Evolutionary conservation across 1,140 invertebrate genomes (phyloP).

Genomic region (Drosophila ananassae): DNA sequence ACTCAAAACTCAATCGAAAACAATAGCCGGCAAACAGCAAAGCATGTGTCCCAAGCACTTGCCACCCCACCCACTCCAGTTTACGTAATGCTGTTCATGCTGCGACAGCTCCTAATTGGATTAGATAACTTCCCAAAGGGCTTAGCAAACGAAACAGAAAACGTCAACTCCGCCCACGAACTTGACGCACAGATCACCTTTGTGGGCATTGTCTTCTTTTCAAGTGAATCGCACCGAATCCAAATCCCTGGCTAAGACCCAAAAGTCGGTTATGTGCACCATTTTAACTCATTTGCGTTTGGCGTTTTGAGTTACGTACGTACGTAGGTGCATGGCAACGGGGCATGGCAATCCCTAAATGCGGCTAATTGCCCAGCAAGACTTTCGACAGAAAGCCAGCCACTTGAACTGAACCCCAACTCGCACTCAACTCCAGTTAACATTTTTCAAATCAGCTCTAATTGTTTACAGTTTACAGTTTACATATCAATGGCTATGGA

Average conservation of each 20-base stretch:
- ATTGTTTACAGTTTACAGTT: conserved; percentile 80
- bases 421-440: conserved; percentile 20
- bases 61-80: conserved; percentile 16
- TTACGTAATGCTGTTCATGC: conserved; percentile 71
- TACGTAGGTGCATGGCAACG: conserved; percentile 54
- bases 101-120: conserved; percentile 76
- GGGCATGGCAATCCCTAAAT: conserved; percentile 45
- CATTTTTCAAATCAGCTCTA: conserved; percentile 72
- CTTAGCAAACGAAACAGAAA: conserved; percentile 44
- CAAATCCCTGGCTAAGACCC: conserved; percentile 45
- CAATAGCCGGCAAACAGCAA: conserved; percentile 34
- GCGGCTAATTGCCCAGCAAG: conserved; percentile 70
- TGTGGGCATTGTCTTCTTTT: conserved; percentile 41
- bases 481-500: conserved; percentile 63
- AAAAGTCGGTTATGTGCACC: conserved; percentile 63
- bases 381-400: conserved; percentile 71
- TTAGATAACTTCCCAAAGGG: conserved; percentile 78
- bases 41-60: conserved; percentile 44
- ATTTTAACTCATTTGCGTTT: conserved; percentile 57
- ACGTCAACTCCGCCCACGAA: conserved; percentile 34
- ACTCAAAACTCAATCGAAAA: conserved; percentile 79
- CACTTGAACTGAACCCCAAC: conserved; percentile 58
- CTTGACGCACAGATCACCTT: conserved; percentile 52
- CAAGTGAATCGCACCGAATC: conserved; percentile 47
- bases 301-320: conserved; percentile 46